A percentile compares a stretch with the other conserved stretches of the same genome.
Conservation (phyloP, 1,140 invertebrate genomes). For the Elymnias hypermnestra region DNA sequence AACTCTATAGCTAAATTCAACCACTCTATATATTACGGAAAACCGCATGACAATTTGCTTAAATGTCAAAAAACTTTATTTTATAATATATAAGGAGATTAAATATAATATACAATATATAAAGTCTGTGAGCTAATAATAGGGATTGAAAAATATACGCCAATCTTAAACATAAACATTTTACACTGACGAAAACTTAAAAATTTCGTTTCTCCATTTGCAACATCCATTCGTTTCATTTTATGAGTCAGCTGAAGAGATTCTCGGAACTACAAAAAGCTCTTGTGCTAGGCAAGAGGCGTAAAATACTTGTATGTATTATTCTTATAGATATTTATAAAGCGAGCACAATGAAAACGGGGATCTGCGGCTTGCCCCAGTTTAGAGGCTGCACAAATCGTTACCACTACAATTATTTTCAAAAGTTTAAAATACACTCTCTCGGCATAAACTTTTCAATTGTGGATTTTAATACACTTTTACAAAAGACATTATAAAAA, state of each 20-base stretch:
- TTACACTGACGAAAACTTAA: neutral
- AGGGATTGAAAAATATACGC: no score
- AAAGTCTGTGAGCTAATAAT: no score
- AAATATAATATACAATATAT: no score
- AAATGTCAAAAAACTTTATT: no score
- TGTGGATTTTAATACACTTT: constrained; percentile 15
- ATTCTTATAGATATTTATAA: constrained; percentile 24
- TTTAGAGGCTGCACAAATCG: constrained; percentile 19
- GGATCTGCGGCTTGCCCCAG: constrained; percentile 17
- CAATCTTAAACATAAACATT: no score
- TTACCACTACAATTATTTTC: constrained; percentile 24
- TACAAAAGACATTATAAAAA: constrained; percentile 1
- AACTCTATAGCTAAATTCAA: no score
- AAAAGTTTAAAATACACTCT: constrained; percentile 24
- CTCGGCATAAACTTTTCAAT: constrained; percentile 17
- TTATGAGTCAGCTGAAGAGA: neutral
- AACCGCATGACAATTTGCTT: no score
- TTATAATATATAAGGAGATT: no score
- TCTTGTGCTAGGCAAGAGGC: constrained; percentile 4
- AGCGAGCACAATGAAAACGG: constrained; percentile 11
- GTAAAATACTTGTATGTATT: constrained; percentile 7
- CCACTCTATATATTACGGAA: no score
- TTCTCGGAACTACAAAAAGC: neutral
- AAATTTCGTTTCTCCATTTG: constrained; percentile 1
- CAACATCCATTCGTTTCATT: neutral